These are phyloP conservation scores for Gopherus evgoodei DNA, from an alignment of 2,113 vertebrate genomes.

Conservation along the genomic window DNA sequence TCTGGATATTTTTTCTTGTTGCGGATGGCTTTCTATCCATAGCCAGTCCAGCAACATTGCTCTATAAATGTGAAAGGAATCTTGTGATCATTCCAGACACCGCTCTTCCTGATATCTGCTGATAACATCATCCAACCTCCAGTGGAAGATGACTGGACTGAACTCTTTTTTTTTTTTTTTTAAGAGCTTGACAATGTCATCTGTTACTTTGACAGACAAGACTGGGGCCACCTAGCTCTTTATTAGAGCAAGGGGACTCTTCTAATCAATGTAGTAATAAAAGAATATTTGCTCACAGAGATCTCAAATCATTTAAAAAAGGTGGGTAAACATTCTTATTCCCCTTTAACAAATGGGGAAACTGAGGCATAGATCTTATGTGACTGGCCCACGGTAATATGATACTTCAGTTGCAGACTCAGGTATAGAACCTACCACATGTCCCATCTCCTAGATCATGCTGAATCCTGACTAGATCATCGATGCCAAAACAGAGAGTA, in stretches of 20 bases:
- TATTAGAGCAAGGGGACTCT: neutral
- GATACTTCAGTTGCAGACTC: neutral
- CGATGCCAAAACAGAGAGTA: neutral
- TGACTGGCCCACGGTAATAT: neutral
- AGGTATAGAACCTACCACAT: neutral
- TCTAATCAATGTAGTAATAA: neutral
- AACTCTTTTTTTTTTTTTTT: neutral
- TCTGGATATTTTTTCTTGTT: neutral
- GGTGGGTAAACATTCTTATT: neutral
- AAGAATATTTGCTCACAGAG: neutral
- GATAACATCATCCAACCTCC: neutral
- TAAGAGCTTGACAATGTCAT: neutral
- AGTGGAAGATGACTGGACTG: neutral
- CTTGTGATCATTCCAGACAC: fast-evolving
- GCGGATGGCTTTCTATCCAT: neutral
- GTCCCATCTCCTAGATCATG: neutral
- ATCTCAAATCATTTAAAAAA: neutral
- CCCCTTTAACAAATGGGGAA: neutral
- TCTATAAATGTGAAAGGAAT: neutral
- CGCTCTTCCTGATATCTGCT: neutral
- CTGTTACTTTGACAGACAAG: neutral
- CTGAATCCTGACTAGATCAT: neutral
- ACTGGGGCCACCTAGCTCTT: neutral
- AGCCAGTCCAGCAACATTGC: neutral
- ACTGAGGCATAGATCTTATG: neutral